Conservation (phyloP, 2,797 vertebrate genomes). For the Microtus agrestis region DNA sequence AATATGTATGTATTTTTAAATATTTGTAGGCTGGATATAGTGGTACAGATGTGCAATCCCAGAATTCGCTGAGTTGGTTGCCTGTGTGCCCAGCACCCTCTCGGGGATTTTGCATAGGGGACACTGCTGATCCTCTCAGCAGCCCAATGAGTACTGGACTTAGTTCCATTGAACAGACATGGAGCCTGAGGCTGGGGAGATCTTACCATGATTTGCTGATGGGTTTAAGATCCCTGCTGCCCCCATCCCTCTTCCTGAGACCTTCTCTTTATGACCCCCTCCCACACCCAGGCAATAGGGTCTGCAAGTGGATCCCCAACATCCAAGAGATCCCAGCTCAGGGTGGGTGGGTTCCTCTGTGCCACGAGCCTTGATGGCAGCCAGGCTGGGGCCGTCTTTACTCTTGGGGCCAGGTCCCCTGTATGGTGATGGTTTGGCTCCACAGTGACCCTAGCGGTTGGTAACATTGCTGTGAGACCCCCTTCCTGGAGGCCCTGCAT, state of each 20-base stretch:
- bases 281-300: neutral
- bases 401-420: neutral
- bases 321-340: neutral
- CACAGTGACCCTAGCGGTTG: neutral
- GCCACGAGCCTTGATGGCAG: neutral
- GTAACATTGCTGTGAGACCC: neutral
- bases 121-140: neutral
- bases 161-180: neutral
- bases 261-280: neutral
- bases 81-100: neutral
- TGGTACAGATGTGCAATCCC: neutral
- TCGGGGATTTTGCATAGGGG: neutral
- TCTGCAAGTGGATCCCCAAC: neutral
- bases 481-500: constrained; percentile 1
- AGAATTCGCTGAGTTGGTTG: neutral
- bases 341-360: neutral
- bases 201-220: neutral
- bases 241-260: neutral
- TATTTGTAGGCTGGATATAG: neutral
- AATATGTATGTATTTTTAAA: neutral
- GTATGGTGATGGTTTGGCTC: neutral
- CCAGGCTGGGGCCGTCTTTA: neutral
- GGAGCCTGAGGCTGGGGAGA: neutral
- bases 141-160: neutral
- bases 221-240: neutral